Conservation (phyloP, 2,113 vertebrate species). For the Lethenteron reissneri region DNA sequence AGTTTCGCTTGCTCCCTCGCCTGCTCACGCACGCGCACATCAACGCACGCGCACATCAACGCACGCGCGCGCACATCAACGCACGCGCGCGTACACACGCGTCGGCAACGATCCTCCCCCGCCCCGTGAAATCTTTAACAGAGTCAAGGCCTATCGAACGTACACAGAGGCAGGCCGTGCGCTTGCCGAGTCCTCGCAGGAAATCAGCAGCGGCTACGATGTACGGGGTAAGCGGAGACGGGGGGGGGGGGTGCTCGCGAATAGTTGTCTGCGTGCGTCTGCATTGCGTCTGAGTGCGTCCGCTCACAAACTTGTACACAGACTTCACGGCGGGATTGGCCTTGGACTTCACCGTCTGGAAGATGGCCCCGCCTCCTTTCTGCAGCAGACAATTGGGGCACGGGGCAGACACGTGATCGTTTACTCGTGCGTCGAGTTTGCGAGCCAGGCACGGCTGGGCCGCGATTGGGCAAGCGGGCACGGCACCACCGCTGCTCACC, state of each 20-base stretch:
- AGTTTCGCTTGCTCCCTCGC: neutral
- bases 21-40: neutral
- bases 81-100: too few species aligned
- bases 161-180: neutral
- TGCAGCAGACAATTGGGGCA: constrained; percentile 15
- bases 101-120: neutral
- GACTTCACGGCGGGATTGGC: constrained; percentile 30
- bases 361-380: constrained; percentile 55
- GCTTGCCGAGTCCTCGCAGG: too few species aligned
- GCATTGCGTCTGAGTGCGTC: neutral
- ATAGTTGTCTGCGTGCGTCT: too few species aligned
- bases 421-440: too few species aligned
- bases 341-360: constrained; percentile 45
- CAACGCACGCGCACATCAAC: too few species aligned
- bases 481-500: too few species aligned
- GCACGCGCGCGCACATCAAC: too few species aligned
- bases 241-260: too few species aligned
- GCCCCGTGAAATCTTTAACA: neutral
- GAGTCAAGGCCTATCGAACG: neutral
- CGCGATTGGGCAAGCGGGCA: too few species aligned
- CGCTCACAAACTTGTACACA: constrained; percentile 36
- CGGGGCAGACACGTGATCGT: too few species aligned
- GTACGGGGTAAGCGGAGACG: neutral
- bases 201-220: neutral
- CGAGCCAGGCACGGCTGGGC: too few species aligned